Evolutionary conservation across 1,140 invertebrate species (phyloP).

Genomic region (Sarcophaga bullata): DNA sequence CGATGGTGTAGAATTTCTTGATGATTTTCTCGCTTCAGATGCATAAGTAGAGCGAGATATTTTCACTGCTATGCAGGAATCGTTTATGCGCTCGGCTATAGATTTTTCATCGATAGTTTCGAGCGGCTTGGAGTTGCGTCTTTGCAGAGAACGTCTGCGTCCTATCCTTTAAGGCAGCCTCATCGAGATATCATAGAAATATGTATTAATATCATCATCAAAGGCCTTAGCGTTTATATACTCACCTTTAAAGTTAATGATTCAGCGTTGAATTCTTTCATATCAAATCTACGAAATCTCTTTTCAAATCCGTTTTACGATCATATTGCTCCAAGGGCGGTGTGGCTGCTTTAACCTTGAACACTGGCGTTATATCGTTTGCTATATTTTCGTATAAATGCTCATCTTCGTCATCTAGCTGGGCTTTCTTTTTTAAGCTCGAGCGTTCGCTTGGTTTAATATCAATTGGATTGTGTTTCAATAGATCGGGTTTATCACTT

Average conservation of each 20-base stretch:
- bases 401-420: slow-evolving; percentile 49
- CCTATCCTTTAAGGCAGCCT: slow-evolving; percentile 60
- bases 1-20: slow-evolving; percentile 56
- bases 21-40: slow-evolving; percentile 58
- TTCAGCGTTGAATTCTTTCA: slow-evolving; percentile 64
- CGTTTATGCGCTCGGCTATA: slow-evolving; percentile 44
- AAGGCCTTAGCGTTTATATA: neutral
- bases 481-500: slow-evolving; percentile 61
- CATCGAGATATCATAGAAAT: slow-evolving; percentile 55
- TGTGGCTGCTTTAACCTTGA: slow-evolving; percentile 54
- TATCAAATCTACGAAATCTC: slow-evolving; percentile 62
- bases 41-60: slow-evolving; percentile 53
- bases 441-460: slow-evolving; percentile 34
- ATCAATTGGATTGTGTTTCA: slow-evolving; percentile 55
- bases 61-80: slow-evolving; percentile 49
- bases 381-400: slow-evolving; percentile 62
- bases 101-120: slow-evolving; percentile 63
- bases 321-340: slow-evolving; percentile 49
- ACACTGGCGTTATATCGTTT: slow-evolving; percentile 58
- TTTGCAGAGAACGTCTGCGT: slow-evolving; percentile 56
- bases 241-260: slow-evolving; percentile 62
- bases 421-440: slow-evolving; percentile 31
- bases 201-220: neutral
- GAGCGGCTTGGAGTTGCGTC: slow-evolving; percentile 57
- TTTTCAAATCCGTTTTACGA: slow-evolving; percentile 57